Evolutionary conservation across 92 coral and sea anemone species (phyloP), one percentile per base, ranked within the genome.

Genomic region (Heliopora coerulea): DNA sequence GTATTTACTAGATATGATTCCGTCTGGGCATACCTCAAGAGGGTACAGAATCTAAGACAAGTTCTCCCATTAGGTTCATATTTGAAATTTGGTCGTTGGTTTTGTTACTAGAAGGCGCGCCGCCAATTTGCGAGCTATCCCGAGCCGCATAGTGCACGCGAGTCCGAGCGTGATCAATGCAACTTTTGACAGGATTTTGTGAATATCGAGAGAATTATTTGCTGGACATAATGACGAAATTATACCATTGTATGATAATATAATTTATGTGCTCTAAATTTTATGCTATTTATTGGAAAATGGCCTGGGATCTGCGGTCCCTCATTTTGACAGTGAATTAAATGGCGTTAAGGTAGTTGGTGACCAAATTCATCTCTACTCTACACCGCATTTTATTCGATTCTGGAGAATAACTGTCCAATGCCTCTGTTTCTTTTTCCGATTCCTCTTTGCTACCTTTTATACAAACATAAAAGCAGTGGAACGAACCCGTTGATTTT

Each of bases 1-100:
- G 40, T 95, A 95, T 58, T 59, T 95, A 46, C 74, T 95, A 73
- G 99, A 95, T 70, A 90, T 95, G 99, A 95, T 95, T 27, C 99
- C 98, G 8, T 93, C 98, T 5, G 76, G 76, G 30, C 76, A 69
- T 44, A 30, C 62, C 39, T 70, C 77, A 0, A 70, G 77, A 35
- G 58, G 62, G 8, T 70, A 70, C 37, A 11, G 77, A 15, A 70
- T 70, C 52, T 70, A 70, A 46, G n/a, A 46, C 17, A 33, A 46
- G n/a, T 10, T 15, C 52, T 12, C 12, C 5, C 12, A 4, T 37
- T 37, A 12, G 42, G 42, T 12, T 12, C 12, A 37, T 12, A 12
- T 37, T 37, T 5, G 42, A 12, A 12, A 37, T 37, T 37, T 12
- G 5, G 12, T 37, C 42, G 6, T 37, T 37, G 42, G 42, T 37